Base-by-base conservation (phyloP, 1,140 invertebrate genomes). In the Trichonephila clavata region DNA sequence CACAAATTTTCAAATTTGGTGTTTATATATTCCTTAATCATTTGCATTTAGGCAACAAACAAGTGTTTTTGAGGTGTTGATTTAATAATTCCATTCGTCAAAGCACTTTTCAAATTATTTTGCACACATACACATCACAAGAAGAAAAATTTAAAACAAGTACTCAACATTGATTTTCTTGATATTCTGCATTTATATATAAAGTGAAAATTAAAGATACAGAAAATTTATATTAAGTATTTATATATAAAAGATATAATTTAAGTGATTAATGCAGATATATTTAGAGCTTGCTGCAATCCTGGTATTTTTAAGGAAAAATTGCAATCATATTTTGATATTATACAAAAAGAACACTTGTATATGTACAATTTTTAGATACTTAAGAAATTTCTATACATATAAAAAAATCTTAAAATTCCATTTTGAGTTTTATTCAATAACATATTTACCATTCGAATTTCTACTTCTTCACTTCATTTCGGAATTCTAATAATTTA, bases 1-100 rank as follows among this genome's bases (percentile, higher is more conserved):
- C 71, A 77, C 18, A 77, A 77, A 77, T 77, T 77, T 77, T 77
- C 18, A 16, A 77, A 77, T 77, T 77, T 39, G 13, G 24, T 77
- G 71, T 77, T 39, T 16, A 77, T 77, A 77, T 32, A 77, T 18
- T 5, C 18, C 39, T 18, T 18, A 77, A 18, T 77, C 24, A 32
- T 77, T 32, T 39, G 71, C 71, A 77, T 77, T 77, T 77, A 32
- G 50, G 71, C 27, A 77, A 32, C 71, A 77, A 77, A 32, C 27
- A 77, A 77, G 27, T 68, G 27, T 77, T 77, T 77, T 32, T 39
- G 24, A 77, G 13, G 21, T 24, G 32, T 18, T 71, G 18, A 77
- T 77, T 32, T 39, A 39, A 77, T 32, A 20, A 63, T 63, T 13
- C 21, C 5, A 77, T 7, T 39, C 39, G 24, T 27, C 65, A 68